Evolutionary conservation across 2,797 vertebrate species (phyloP), one percentile per base, ranked within the genome.

Genomic region (Bradypus variegatus): DNA sequence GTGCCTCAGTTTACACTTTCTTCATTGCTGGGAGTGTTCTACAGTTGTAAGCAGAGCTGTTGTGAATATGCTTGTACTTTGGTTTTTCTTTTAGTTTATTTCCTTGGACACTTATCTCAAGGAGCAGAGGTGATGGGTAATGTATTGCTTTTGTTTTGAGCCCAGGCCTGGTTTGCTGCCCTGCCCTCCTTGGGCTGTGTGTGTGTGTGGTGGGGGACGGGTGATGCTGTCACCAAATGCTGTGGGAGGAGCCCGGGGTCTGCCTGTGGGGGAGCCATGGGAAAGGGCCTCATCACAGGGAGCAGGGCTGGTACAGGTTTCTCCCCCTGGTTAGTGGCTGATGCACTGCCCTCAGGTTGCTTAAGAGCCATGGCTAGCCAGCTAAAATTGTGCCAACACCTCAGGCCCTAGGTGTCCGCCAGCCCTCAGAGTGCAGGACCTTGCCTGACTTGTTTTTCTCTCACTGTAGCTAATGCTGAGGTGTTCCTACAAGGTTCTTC

Each of bases 31-130:
- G 67, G 14, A 15, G 41, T 31, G 72, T 50, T 92, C 53, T 65
- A 78, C 78, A 89, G 16, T 62, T 23, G 65, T 89, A 79, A 90
- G 87, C 87, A 88, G 73, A 82, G 64, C 89, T 92, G 33, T 55
- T 50, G 33, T 15, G 13, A 77, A 83, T 36, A 8, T 31, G 76
- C 65, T 91, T 96, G 96, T 64, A 95, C 95, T 95, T 96, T 95
- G 96, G 14, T 79, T 93, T 70, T 95, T 73, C 84, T 89, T 60
- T 69, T n/a, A 77, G 73, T 33, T 65, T 50, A 45, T 87, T 90
- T 93, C 90, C 86, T 81, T 55, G 50, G 58, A 3, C 72, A 36
- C 60, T 94, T 94, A 96, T 94, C 95, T 93, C 65, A 50, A 85
- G 81, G 78, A 94, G 58, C 85, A 84, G 93, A 83, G 93, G 62